Evolutionary conservation across 2,888 invertebrate genomes (phyloP).

Genomic region (Drosophila pseudotakahashii): DNA sequence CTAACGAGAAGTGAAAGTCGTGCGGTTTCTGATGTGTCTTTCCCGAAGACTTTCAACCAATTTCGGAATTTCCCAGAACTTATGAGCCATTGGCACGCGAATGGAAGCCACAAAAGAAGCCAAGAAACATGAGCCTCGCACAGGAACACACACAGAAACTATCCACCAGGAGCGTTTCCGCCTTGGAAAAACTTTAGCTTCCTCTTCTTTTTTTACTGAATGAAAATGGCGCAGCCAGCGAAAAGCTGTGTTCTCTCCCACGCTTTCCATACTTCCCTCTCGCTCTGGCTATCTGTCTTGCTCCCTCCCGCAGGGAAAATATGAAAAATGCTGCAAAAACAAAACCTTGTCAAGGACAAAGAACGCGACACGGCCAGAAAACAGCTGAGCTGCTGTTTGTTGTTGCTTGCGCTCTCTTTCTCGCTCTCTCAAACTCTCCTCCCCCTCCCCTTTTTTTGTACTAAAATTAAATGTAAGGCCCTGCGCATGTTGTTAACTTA

Average conservation of each 20-base stretch:
- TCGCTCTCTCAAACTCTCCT: not conserved
- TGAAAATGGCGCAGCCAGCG: constrained; percentile 62
- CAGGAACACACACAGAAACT: constrained; percentile 5
- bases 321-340: constrained; percentile 56
- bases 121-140: constrained; percentile 9
- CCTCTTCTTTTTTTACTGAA: constrained; percentile 57
- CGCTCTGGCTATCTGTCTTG: constrained; percentile 5
- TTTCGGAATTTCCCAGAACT: constrained; percentile 48
- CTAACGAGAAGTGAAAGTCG: constrained; percentile 54
- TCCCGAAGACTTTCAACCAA: constrained; percentile 43
- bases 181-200: constrained; percentile 55
- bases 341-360: constrained; percentile 82
- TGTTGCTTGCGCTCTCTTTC: constrained; percentile 25
- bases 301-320: constrained; percentile 19
- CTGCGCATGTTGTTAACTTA: constrained; percentile 51
- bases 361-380: constrained; percentile 63
- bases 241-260: constrained; percentile 43
- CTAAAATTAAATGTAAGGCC: constrained; percentile 24
- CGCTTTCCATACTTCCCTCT: constrained; percentile 19
- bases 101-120: constrained; percentile 33
- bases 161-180: constrained; percentile 49
- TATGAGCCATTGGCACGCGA: constrained; percentile 70
- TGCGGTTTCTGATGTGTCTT: constrained; percentile 31
- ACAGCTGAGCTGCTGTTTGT: constrained; percentile 70
- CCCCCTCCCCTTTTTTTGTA: constrained; percentile 12